Conservation (phyloP, 2,797 vertebrate species). For the Heteromormyrus szaboi region DNA sequence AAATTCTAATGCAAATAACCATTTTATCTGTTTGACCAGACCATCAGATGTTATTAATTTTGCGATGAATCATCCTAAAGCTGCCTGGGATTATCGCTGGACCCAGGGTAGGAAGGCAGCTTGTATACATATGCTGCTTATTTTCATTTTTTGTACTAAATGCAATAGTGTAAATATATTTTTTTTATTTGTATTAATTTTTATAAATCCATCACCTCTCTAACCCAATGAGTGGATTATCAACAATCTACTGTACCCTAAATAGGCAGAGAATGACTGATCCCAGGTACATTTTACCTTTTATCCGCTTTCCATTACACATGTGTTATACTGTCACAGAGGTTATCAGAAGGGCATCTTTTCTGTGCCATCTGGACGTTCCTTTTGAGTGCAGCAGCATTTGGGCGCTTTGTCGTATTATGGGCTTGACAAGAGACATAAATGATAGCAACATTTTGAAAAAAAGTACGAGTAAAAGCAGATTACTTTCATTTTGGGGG, state of each 20-base stretch:
- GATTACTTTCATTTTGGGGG: background rate
- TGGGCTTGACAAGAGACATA: constrained; percentile 9
- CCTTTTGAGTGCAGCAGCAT: constrained; percentile 7
- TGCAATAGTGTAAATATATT: background rate
- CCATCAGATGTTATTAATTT: background rate
- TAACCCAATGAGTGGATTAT: background rate
- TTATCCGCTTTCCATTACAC: constrained; percentile 14
- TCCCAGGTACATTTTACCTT: constrained; percentile 4
- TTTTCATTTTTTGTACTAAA: background rate
- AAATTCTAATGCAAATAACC: background rate
- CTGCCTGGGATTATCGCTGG: background rate
- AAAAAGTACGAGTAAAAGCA: background rate
- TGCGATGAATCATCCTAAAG: background rate
- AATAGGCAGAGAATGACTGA: background rate
- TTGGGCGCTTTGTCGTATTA: background rate
- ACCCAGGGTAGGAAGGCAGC: background rate
- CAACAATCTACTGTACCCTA: background rate
- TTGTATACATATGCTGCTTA: background rate
- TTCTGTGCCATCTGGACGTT: background rate
- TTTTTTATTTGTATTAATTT: background rate
- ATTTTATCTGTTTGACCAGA: background rate
- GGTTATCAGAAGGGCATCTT: constrained; percentile 21
- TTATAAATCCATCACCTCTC: background rate
- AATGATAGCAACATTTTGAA: constrained; percentile 6
- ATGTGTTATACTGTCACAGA: constrained; percentile 14